Base-by-base conservation (phyloP, 2,113 vertebrate species). In the Boulengeromyrus knoepffleri region DNA sequence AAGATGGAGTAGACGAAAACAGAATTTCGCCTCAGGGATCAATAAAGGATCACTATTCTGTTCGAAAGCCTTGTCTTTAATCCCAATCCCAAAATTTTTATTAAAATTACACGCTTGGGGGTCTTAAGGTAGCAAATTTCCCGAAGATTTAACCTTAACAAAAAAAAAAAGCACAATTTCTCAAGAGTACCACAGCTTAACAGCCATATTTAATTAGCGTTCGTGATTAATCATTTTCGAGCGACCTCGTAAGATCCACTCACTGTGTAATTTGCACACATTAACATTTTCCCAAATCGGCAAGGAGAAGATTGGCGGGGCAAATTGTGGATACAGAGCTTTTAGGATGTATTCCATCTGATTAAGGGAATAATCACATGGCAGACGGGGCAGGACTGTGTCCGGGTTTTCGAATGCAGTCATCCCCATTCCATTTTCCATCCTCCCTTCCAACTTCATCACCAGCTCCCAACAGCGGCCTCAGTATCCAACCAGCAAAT, bases 211-310 rank as follows among this genome's bases (percentile, higher is more conserved):
- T 87, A 36, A 87, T 53, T 53, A 53, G 50, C 17, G n/a, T 21
- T 87, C 27, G 31, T 19, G 46, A 86, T 27, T 47, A 87, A 36
- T 87, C n/a, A 46, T 47, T 85, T 85, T 53, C 9, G 5, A 31
- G 47, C 19, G 12, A 87, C 47, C 47, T 39, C 3, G 49, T 31
- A 27, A 87, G 85, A 87, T 53, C 21, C 8, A 53, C n/a, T 87
- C 50, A 17, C 45, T 53, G 19, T 53, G n/a, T 87, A 53, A 87
- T 53, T 31, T 87, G 24, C 24, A 87, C 50, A 53, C 13, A 53
- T 87, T 53, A 53, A 53, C 85, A 87, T 87, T 87, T 87, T 53
- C 27, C 46, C 47, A 31, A 87, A 87, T 53, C 49, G 24, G 50
- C 50, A 53, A 13, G 17, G 49, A 53, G 85, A 87, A 52, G 85